A percentile compares a stretch with the other conserved stretches of the same genome.
Evolutionary conservation across 2,113 vertebrate species (phyloP).

Genomic region (Calidris pugnax): DNA sequence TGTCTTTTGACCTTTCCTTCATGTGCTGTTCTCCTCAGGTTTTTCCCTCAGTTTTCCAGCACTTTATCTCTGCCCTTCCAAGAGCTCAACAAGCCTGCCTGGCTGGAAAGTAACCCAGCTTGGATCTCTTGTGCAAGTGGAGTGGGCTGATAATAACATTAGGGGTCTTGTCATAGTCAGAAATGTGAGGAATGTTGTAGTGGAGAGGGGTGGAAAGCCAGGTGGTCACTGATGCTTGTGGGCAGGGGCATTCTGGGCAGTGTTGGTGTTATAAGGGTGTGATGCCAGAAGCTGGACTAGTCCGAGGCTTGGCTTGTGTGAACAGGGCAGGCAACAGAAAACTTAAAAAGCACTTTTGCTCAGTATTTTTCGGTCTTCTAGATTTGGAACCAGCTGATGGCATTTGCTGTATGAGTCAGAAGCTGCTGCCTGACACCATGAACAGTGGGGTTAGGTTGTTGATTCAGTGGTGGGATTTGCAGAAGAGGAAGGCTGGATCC

Average conservation of each 20-base stretch:
- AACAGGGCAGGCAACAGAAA: background rate
- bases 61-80: background rate
- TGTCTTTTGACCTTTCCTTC: background rate
- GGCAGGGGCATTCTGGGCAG: background rate
- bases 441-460: background rate
- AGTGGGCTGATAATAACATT: background rate
- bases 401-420: background rate
- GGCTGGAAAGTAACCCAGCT: background rate
- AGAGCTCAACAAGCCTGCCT: background rate
- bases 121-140: background rate
- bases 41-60: background rate
- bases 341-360: background rate
- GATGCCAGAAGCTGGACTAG: background rate
- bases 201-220: background rate
- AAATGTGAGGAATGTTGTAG: background rate
- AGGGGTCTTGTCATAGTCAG: background rate
- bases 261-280: background rate
- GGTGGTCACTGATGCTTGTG: background rate
- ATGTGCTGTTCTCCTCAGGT: fast-evolving
- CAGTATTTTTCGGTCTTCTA: background rate
- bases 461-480: background rate
- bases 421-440: background rate
- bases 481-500: background rate
- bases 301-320: background rate
- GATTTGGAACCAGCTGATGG: background rate